These are phyloP conservation scores for Chloroceryle inda DNA, from an alignment of 2,797 vertebrate genomes.

Conservation along the genomic window DNA sequence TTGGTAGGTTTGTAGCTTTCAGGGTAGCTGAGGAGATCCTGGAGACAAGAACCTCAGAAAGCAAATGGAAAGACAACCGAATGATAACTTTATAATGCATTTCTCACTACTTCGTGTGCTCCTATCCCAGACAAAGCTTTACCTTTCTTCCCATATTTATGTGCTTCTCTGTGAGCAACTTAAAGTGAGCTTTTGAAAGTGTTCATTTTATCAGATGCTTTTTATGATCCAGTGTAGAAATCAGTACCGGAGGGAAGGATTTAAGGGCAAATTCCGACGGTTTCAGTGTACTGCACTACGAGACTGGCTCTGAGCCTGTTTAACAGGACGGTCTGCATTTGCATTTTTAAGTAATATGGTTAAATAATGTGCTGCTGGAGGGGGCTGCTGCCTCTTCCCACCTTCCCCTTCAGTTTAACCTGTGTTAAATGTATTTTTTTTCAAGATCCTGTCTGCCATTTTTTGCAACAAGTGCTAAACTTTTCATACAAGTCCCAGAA, in stretches of 20 bases:
- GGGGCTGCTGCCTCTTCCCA: neutral
- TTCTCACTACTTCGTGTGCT: neutral
- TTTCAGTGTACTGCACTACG: neutral
- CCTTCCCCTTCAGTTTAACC: neutral
- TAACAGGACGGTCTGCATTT: slow-evolving; percentile 1
- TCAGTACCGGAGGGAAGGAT: neutral
- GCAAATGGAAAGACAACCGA: neutral
- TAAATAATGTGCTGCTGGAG: neutral
- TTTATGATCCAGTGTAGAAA: neutral
- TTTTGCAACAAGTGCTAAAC: neutral
- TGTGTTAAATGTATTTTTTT: neutral
- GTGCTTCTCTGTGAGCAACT: neutral
- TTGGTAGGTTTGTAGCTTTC: neutral
- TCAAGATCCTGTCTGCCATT: neutral
- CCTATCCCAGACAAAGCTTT: slow-evolving; percentile 5
- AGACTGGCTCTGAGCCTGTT: neutral
- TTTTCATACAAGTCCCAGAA: neutral
- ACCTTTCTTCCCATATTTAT: slow-evolving; percentile 30
- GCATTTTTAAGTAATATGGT: neutral
- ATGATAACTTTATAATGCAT: neutral
- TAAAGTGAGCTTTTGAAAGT: neutral
- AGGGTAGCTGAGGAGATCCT: neutral
- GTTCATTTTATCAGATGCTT: slow-evolving; percentile 29
- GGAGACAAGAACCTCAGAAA: neutral
- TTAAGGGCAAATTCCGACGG: slow-evolving; percentile 23